Evolutionary conservation across 2,888 invertebrate genomes (phyloP).

Genomic region (Allolobophora icterica): DNA sequence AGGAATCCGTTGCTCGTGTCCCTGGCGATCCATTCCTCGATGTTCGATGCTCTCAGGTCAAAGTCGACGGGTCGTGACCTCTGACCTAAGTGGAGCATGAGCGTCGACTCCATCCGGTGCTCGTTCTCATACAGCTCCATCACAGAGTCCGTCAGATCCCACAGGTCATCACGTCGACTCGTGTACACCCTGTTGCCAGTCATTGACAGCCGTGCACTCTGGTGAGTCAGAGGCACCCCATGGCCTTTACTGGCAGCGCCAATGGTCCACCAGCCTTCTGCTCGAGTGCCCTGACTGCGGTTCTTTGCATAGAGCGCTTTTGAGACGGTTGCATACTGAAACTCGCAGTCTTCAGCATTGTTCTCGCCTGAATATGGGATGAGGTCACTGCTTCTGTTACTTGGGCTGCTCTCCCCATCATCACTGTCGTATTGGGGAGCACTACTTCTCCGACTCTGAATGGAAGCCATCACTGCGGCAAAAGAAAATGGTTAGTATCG

Average conservation of each 20-base stretch:
- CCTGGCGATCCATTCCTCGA: conserved; percentile 57
- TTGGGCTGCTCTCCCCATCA: conserved; percentile 67
- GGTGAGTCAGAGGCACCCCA: conserved; percentile 44
- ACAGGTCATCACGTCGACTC: conserved; percentile 54
- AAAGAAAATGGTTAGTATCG: neutral
- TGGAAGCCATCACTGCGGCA: neutral
- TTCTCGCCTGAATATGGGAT: conserved; percentile 12
- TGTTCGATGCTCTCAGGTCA: conserved; percentile 47
- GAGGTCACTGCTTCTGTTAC: conserved; percentile 3
- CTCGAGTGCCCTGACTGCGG: neutral
- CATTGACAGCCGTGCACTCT: conserved; percentile 44
- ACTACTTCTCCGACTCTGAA: neutral
- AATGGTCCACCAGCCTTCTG: conserved; percentile 49
- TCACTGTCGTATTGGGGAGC: neutral
- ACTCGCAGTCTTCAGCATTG: neutral
- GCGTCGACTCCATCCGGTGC: conserved; percentile 36
- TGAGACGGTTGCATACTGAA: neutral
- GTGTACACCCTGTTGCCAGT: conserved; percentile 31
- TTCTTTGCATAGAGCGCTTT: conserved; percentile 27
- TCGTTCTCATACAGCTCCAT: conserved; percentile 54
- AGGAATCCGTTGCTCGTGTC: conserved; percentile 63
- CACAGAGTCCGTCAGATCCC: conserved; percentile 63
- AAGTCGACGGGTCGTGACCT: neutral
- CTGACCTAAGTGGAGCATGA: conserved; percentile 22
- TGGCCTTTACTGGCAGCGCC: conserved; percentile 32